Base-by-base conservation (phyloP, 2,113 vertebrate species). In the Lycaon pictus region DNA sequence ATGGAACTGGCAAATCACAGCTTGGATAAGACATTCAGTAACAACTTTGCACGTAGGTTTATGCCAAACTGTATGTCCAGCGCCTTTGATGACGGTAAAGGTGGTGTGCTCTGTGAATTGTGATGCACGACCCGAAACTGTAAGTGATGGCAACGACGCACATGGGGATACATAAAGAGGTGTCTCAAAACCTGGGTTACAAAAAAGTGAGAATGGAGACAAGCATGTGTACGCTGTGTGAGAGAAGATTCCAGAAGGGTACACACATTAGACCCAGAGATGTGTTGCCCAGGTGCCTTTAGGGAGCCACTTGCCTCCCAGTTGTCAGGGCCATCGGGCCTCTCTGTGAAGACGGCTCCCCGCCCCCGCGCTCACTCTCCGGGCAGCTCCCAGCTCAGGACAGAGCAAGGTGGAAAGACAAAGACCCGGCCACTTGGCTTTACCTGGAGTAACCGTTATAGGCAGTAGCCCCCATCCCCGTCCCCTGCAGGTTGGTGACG, bases 241-340 rank as follows among this genome's bases (percentile, higher is more conserved):
- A 72, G 37, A 29, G 8, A 27, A 10, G 12, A 62, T n/a, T 76
- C 20, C 79, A 35, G 69, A 43, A 32, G 23, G 55, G 82, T 25
- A n/a, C 1, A 0, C 4, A 48, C 15, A 6, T 11, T n/a, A 72
- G 37, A 32, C 51, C 27, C 32, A 7, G 29, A 32, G 43, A 8
- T 4, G 9, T 7, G 32, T 9, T 51, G 19, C 29, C 27, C 11
- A 51, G n/a, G 3, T 63, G 7, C 10, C 53, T 23, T 69, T 7
- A 9, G 69, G 71, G n/a, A 87, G 25, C 2, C 1, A 20, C 11
- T 17, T 22, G 63, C 63, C 67, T 22, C 22, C 27, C 3, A 65
- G 37, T 35, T 13, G 0, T 17, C 22, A 23, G 60, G 1, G 7
- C 35, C 56, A 23, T 6, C 0, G 11, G 37, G 35, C 35, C 13